Evolutionary conservation across 2,888 invertebrate genomes (phyloP).

Genomic region (Acleris holmiana): DNA sequence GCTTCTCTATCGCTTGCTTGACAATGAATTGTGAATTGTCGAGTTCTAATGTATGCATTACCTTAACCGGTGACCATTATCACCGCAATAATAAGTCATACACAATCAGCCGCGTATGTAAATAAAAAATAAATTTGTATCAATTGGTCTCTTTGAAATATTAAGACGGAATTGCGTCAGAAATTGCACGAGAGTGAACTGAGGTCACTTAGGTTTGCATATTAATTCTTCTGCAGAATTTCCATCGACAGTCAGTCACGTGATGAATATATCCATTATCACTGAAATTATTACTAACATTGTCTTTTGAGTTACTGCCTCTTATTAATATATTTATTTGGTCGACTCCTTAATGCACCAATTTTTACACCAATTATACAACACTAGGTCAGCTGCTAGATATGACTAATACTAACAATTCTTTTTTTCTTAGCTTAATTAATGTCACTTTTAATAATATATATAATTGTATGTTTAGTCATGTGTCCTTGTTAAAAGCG

Average conservation of each 20-base stretch:
- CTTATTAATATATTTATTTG: background rate
- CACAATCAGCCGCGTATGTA: slow-evolving; percentile 5
- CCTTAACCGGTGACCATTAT: background rate
- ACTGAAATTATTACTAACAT: background rate
- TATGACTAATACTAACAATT: background rate
- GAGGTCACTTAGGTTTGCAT: slow-evolving; percentile 42
- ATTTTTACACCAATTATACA: slow-evolving; percentile 19
- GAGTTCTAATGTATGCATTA: background rate
- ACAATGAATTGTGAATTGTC: background rate
- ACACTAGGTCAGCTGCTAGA: background rate
- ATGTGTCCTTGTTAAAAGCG: slow-evolving; percentile 40
- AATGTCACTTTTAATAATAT: slow-evolving; percentile 17
- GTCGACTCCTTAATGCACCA: background rate
- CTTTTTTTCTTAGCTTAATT: too few relatives aligned
- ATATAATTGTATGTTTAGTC: slow-evolving; percentile 39
- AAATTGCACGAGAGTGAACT: slow-evolving; percentile 49
- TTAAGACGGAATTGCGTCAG: slow-evolving; percentile 58
- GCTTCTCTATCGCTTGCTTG: too few relatives aligned
- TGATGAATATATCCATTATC: slow-evolving; percentile 26
- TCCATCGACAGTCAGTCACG: slow-evolving; percentile 19
- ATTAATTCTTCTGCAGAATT: slow-evolving; percentile 27
- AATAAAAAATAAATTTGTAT: slow-evolving; percentile 30
- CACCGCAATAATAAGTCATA: background rate
- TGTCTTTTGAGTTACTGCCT: background rate
- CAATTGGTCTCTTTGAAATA: slow-evolving; percentile 43